Base-by-base conservation (phyloP, 92 coral and sea anemone genomes). In the Phymanthus crucifer region DNA sequence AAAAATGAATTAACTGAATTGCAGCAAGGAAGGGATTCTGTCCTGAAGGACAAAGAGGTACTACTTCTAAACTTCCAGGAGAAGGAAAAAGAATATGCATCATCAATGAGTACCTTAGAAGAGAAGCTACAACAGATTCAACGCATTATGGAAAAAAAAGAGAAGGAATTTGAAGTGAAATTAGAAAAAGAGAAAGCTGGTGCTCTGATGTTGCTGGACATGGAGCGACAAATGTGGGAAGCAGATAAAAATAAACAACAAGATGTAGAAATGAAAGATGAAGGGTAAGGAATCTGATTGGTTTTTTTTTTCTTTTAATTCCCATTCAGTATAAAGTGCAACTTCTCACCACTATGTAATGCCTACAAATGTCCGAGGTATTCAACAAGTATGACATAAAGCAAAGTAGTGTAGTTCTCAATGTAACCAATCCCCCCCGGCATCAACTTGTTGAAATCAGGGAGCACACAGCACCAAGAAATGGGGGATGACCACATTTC, bases 141-240 rank as follows among this genome's bases (percentile, higher is more conserved):
- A 27, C 46, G 47, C 18, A 66, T 74, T 29, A 65, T 89, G 83
- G 89, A 89, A 56, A 85, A 83, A 23, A 90, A 87, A 70, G 93
- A 92, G 66, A 75, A 68, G 38, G 88, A 80, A 78, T 90, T 89
- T 72, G 68, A 71, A n/a, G 83, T 83, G 46, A 85, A 78, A 76
- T 61, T 91, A 67, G 84, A 96, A 83, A 86, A 89, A 87, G 94
- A 87, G 79, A 87, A 85, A 76, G 91, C 91, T 43, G 85, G 79
- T 40, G 89, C 93, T 9, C 79, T 87, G 65, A 57, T 91, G 58
- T 45, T 93, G 75, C 78, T 89, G 78, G 96, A 93, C 77, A 88
- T 90, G 48, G 99, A 93, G 58, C 81, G 91, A 35, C 94, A 91
- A 76, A 89, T 92, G 94, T 94, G 93, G 97, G 97, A 95, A 71